Evolutionary conservation across 2,888 invertebrate genomes (phyloP), one percentile per base, ranked within the genome.

Genomic region (Drosophila ezoana): DNA sequence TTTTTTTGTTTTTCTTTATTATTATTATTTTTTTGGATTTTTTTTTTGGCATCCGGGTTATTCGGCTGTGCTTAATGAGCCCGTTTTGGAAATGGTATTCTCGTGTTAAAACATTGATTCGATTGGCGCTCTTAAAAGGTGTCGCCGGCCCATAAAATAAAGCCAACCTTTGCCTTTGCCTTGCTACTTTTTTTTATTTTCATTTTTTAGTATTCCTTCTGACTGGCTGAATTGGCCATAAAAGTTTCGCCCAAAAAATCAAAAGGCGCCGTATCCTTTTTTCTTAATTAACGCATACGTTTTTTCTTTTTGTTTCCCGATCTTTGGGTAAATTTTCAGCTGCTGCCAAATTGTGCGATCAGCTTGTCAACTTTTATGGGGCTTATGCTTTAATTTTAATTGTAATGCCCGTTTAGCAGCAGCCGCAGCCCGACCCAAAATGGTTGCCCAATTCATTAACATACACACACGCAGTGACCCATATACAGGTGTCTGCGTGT

Each of bases 101-200:
- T 71, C 88, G 87, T 87, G 87, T 89, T 87, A 89, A 89, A 89
- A 87, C 87, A 87, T 76, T 85, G 87, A 87, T 89, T 87, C 83
- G 83, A 85, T 89, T 87, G 86, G 87, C 87, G 86, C 89, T 74
- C 76, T 87, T 87, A 87, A 88, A 86, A 88, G 85, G 84, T 87
- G 87, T 86, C 89, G 89, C 73, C 76, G 77, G 43, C 57, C 60
- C 75, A 80, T 81, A 82, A 86, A 82, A 63, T 60, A 59, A 28
- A 67, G 62, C 69, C 63, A 67, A 62, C 57, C 60, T 69, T 45
- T 52, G 28, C 9, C 41, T 38, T 49, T 51, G 58, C 14, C 23
- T 37, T 44, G 37, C 33, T 53, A n/a, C 41, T 40, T 58, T 37
- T 44, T 38, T 63, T 57, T 32, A 20, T 20, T 11, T n/a, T n/a